Evolutionary conservation across 2,888 invertebrate species (phyloP).

Genomic region (Hyalella azteca): DNA sequence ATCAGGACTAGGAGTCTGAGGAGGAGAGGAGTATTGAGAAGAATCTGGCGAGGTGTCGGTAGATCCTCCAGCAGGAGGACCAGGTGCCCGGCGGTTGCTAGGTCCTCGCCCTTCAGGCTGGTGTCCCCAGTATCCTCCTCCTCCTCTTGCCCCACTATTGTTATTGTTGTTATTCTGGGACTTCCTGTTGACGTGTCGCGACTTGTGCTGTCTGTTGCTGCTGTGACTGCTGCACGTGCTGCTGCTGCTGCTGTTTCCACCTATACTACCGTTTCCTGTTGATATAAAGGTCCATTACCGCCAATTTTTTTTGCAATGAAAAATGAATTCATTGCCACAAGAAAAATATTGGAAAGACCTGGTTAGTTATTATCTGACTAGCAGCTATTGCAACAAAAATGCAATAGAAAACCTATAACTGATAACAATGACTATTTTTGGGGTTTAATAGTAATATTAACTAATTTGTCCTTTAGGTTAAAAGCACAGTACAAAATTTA

Average conservation of each 20-base stretch:
- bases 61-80: conserved; percentile 36
- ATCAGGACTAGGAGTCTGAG: conserved; percentile 57
- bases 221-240: conserved; percentile 53
- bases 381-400: too few relatives aligned
- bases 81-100: conserved; percentile 17
- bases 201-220: conserved; percentile 45
- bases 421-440: too few relatives aligned
- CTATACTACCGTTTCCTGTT: conserved; percentile 46
- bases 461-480: too few relatives aligned
- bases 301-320: too few relatives aligned
- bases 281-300: too few relatives aligned
- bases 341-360: too few relatives aligned
- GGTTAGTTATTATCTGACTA: too few relatives aligned
- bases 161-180: neutral
- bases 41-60: conserved; percentile 57
- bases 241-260: conserved; percentile 52
- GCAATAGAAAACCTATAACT: too few relatives aligned
- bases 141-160: conserved; percentile 44
- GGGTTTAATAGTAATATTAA: too few relatives aligned
- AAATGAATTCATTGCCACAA: too few relatives aligned
- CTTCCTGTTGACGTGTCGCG: conserved; percentile 12
- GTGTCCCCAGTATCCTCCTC: conserved; percentile 48
- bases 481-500: too few relatives aligned
- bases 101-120: conserved; percentile 42
- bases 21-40: conserved; percentile 57